Base-by-base conservation (phyloP, 2,888 invertebrate species). In the Eupithecia insigniata region DNA sequence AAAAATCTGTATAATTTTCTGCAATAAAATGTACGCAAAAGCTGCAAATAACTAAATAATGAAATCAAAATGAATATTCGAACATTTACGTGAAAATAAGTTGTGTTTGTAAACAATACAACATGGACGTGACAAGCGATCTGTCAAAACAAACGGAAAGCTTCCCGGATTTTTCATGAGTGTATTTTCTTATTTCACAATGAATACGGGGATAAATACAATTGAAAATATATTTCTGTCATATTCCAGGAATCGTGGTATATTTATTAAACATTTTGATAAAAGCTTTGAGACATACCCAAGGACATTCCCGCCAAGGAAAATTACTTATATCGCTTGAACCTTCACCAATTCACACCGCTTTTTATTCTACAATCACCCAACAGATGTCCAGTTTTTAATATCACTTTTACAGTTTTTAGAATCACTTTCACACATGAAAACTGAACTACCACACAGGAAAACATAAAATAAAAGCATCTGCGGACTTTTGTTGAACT, bases 291-390 rank as follows among this genome's bases (percentile, higher is more conserved):
- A 18, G 28, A 62, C 43, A 26, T 66, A 68, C 73, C 39, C 43
- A 64, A 34, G 36, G 70, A 4, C 62, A 70, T 74, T 74, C 74
- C 69, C 71, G 74, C 74, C 71, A 74, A 70, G 34, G 64, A 14
- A 34, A 39, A 62, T 32, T 58, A 58, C 28, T 3, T 60, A 62
- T 10, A 30, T 18, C 18, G 64, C 36, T 64, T 36, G 36, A 36
- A n/a, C 18, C 36, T 34, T 36, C 32, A 36, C 36, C 64, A 36
- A 6, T 26, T 8, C 30, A 60, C 64, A n/a, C 36, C 16, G 22
- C 34, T 64, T 22, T 36, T 64, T 36, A 36, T 36, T 62, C 2
- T 61, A 30, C 4, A n/a, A 58, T n/a, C 36, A 67, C 16, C 18
- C 12, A 71, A 26, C 60, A 69, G 34, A 46, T 60, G 62, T 64